These are phyloP conservation scores for Drymonia ruficornis DNA, from an alignment of 2,888 invertebrate species.

Conservation along the genomic window DNA sequence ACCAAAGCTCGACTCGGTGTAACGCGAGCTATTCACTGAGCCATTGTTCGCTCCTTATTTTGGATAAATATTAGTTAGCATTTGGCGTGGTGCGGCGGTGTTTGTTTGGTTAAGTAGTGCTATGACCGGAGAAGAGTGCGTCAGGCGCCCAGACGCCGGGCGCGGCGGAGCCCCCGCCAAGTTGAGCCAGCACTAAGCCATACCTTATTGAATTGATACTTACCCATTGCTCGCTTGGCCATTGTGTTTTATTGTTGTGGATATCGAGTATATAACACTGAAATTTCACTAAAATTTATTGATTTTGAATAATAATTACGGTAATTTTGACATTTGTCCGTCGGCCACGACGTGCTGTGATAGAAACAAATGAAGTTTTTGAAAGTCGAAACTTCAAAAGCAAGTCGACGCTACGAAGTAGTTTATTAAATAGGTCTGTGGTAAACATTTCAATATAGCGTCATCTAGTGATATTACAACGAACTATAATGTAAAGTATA, in stretches of 20 bases:
- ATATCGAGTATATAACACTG: conserved; percentile 39
- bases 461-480: neutral
- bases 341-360: conserved; percentile 37
- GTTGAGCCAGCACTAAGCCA: neutral
- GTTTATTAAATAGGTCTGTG: no score
- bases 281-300: conserved; percentile 52
- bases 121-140: no score
- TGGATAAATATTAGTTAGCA: no score
- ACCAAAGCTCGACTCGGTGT: no score
- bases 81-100: no score
- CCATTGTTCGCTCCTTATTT: no score
- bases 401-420: neutral
- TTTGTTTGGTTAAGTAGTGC: no score
- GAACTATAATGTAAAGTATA: no score
- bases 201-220: conserved; percentile 27
- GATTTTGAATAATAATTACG: conserved; percentile 29
- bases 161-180: neutral
- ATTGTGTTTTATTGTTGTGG: conserved; percentile 35
- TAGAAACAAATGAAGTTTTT: conserved; percentile 49
- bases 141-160: neutral
- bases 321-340: conserved; percentile 53
- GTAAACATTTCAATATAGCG: neutral
- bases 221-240: conserved; percentile 62
- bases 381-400: conserved; percentile 23
- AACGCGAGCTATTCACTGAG: no score